These are phyloP conservation scores for Diorhabda sublineata DNA, from an alignment of 1,140 invertebrate species.

Conservation along the genomic window DNA sequence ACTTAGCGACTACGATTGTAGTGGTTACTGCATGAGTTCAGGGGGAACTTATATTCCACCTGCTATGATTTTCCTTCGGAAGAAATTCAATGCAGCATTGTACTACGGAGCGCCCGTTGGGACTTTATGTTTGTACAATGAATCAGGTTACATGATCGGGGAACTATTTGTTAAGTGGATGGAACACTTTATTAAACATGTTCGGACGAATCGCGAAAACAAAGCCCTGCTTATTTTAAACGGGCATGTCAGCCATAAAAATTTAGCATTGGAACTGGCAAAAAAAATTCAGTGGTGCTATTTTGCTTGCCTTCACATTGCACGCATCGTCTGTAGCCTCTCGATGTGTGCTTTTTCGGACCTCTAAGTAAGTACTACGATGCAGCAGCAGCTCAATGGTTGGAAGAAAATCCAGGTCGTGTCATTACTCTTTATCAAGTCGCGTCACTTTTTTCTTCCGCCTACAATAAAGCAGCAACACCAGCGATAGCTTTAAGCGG, in stretches of 20 bases:
- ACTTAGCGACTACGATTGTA: background rate
- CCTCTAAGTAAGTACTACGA: background rate
- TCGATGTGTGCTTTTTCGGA: too few relatives aligned
- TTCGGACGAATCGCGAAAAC: too few relatives aligned
- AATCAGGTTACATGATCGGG: too few relatives aligned
- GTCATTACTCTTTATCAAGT: background rate
- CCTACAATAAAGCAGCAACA: background rate
- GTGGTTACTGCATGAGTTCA: constrained; percentile 21
- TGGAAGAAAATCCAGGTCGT: background rate
- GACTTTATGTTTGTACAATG: background rate
- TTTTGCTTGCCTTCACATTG: too few relatives aligned
- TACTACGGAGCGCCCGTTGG: constrained; percentile 23
- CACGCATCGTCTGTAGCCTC: too few relatives aligned
- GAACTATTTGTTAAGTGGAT: too few relatives aligned
- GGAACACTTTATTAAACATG: too few relatives aligned
- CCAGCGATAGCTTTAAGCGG: background rate
- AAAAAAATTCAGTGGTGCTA: too few relatives aligned
- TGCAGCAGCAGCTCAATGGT: background rate
- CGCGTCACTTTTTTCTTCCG: background rate
- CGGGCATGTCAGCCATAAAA: too few relatives aligned
- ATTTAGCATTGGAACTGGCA: too few relatives aligned
- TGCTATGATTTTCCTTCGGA: constrained; percentile 19
- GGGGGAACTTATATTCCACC: constrained; percentile 18
- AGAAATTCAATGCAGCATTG: constrained; percentile 14
- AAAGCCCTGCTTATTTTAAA: too few relatives aligned